These are phyloP conservation scores for Mallotus villosus DNA, from an alignment of 2,797 vertebrate species.

Conservation along the genomic window DNA sequence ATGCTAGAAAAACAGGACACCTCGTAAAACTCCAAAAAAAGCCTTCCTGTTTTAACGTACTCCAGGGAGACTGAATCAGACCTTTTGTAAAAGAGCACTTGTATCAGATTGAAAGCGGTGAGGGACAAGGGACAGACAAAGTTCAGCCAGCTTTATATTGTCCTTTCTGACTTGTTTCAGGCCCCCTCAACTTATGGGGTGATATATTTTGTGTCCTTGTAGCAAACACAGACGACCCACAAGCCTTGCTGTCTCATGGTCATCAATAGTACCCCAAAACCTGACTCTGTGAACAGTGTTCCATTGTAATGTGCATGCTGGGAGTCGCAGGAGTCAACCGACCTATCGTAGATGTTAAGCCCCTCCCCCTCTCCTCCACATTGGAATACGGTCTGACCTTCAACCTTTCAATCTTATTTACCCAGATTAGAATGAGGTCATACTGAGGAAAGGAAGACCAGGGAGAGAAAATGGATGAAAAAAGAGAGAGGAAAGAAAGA, in stretches of 20 bases:
- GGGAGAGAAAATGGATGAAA: not conserved
- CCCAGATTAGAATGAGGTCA: constrained; percentile 38
- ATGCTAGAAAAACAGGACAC: constrained; percentile 74
- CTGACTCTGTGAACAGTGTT: constrained; percentile 14
- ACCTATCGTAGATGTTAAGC: constrained; percentile 25
- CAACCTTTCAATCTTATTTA: constrained; percentile 65
- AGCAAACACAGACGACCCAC: constrained; percentile 28
- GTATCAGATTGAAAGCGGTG: constrained; percentile 58
- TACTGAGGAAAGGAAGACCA: constrained; percentile 3
- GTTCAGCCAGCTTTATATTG: constrained; percentile 58
- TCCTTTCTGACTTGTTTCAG: constrained; percentile 39
- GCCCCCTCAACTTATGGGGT: constrained; percentile 27
- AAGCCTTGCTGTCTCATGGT: constrained; percentile 16
- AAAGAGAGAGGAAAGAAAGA: not conserved
- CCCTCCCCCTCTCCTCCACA: constrained; percentile 54
- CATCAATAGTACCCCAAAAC: constrained; percentile 26
- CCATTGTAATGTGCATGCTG: not conserved
- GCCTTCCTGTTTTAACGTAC: constrained; percentile 65
- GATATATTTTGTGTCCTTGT: constrained; percentile 29
- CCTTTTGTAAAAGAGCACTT: constrained; percentile 59
- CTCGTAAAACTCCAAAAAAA: constrained; percentile 71
- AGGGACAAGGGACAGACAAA: constrained; percentile 48
- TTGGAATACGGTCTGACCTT: constrained; percentile 44
- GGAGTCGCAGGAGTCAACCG: too few relatives aligned
- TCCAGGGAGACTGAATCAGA: constrained; percentile 58